Percentiles rank a stretch among this genome's conserved stretches.
These are phyloP conservation scores for Zalophus californianus DNA, from an alignment of 2,797 vertebrate species.

Conservation along the genomic window DNA sequence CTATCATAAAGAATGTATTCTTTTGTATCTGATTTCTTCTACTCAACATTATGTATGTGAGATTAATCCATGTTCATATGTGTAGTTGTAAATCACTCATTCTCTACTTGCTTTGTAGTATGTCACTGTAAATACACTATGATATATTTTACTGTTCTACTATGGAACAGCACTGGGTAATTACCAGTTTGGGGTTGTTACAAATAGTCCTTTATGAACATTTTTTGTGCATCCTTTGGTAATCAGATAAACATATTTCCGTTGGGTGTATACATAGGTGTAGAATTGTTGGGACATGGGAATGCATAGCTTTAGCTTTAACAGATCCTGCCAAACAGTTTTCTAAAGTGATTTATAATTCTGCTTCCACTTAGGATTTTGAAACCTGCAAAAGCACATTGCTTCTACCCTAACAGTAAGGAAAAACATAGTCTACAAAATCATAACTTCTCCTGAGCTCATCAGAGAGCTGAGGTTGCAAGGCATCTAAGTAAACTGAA, in stretches of 20 bases:
- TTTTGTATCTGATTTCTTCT: not conserved
- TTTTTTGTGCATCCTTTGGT: not conserved
- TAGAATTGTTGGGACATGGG: not conserved
- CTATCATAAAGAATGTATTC: not conserved
- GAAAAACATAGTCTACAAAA: not conserved
- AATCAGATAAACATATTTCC: not conserved
- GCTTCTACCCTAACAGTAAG: not conserved
- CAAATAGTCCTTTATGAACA: not conserved
- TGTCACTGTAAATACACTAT: not conserved
- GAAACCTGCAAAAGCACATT: not conserved
- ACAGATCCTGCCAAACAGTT: not conserved
- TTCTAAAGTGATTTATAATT: not conserved
- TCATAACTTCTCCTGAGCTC: not conserved
- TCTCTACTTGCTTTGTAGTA: not conserved
- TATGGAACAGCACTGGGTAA: not conserved
- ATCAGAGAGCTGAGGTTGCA: not conserved
- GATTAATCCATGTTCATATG: not conserved
- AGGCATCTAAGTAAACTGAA: not conserved
- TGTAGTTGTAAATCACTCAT: not conserved
- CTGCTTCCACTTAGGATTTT: not conserved
- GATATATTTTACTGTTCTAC: not conserved
- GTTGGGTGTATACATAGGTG: not conserved
- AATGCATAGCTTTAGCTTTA: not conserved
- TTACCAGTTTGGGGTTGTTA: not conserved
- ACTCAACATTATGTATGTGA: not conserved